phyloP scores from a whole-genome alignment of 1,140 invertebrate species.

The Vanessa tameamea region DNA sequence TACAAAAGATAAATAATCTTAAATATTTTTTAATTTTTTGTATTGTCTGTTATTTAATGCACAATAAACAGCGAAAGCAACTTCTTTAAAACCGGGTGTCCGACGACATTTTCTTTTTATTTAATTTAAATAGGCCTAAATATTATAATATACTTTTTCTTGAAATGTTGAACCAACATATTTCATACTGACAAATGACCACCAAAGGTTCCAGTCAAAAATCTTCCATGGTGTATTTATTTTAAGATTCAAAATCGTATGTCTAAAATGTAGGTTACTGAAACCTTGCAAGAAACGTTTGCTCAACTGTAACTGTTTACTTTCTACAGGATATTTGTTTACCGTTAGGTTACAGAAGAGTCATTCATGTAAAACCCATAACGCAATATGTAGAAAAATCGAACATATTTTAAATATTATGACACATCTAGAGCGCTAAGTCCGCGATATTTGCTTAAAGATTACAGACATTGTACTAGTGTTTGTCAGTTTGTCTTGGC shows the following conservation, averaged over 20 bases:
- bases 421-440: background rate
- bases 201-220: too few species aligned
- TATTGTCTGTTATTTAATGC: too few species aligned
- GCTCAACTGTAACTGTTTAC: conserved; percentile 52
- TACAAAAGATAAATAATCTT: too few species aligned
- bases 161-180: too few species aligned
- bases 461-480: background rate
- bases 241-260: conserved; percentile 15
- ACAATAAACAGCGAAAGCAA: too few species aligned
- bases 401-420: background rate
- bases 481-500: background rate
- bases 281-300: conserved; percentile 49
- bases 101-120: too few species aligned
- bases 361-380: conserved; percentile 14
- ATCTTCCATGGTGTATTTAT: background rate
- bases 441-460: background rate
- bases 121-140: too few species aligned
- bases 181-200: too few species aligned
- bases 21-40: too few species aligned
- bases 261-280: conserved; percentile 40
- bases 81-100: too few species aligned
- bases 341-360: conserved; percentile 20
- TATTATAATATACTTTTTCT: too few species aligned
- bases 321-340: conserved; percentile 41
- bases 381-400: conserved; percentile 4